These are phyloP conservation scores for Drosophila ironensis DNA, from an alignment of 1,140 invertebrate genomes.

Conservation along the genomic window DNA sequence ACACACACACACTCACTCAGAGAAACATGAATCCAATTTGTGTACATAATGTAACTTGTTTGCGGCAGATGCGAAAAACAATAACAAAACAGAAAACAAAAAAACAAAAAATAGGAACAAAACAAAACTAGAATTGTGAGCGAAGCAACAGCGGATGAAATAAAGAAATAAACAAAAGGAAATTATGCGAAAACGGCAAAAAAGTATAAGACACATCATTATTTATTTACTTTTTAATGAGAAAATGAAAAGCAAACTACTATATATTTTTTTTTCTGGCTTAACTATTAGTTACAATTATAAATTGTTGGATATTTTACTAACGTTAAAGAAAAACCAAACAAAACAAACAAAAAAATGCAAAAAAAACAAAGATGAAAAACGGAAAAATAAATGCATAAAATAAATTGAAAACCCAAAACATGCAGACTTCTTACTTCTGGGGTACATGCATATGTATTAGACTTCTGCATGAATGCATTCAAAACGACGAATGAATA, in stretches of 20 bases:
- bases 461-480: too few species aligned
- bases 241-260: constrained; percentile 52
- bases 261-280: constrained; percentile 70
- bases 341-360: constrained; percentile 33
- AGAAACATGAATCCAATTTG: constrained; percentile 43
- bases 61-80: background rate
- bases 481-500: too few species aligned
- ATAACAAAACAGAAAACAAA: background rate
- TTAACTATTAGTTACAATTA: constrained; percentile 77
- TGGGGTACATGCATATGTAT: too few species aligned
- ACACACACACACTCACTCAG: constrained; percentile 17
- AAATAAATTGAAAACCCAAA: constrained; percentile 31
- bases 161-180: constrained; percentile 17
- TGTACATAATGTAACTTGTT: constrained; percentile 57
- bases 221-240: constrained; percentile 73
- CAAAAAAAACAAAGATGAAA: constrained; percentile 37
- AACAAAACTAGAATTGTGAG: too few species aligned
- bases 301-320: constrained; percentile 79
- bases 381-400: constrained; percentile 62
- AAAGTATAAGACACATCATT: constrained; percentile 53
- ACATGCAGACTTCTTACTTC: too few species aligned
- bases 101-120: constrained; percentile 8
- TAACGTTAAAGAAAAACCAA: constrained; percentile 68
- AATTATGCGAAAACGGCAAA: background rate
- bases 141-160: constrained; percentile 35